Conservation (phyloP, 2,113 vertebrate genomes). For the Hoplias malabaricus region DNA sequence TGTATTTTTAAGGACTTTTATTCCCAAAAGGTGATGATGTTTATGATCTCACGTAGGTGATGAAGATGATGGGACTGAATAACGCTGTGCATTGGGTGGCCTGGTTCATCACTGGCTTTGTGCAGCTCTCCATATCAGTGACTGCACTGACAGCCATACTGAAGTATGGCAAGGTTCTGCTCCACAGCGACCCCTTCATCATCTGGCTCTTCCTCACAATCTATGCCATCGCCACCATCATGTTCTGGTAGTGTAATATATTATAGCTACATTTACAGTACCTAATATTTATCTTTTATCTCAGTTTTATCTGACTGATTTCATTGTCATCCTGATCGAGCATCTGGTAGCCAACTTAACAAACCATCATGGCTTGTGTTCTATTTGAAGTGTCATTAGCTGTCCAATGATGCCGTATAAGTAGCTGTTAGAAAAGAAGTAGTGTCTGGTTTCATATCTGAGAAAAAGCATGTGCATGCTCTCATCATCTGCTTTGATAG, state of each 20-base stretch:
- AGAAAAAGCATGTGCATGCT: no score
- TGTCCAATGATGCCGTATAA: no score
- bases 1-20: no score
- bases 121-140: slow-evolving; percentile 95
- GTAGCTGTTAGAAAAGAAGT: no score
- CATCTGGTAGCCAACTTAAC: no score
- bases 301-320: no score
- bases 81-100: slow-evolving; percentile 98
- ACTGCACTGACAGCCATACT: slow-evolving; percentile 91
- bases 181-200: slow-evolving; percentile 92
- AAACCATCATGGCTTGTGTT: no score
- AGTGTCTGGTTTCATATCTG: no score
- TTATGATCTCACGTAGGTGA: slow-evolving; percentile 76
- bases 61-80: slow-evolving; percentile 99
- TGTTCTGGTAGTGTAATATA: slow-evolving; percentile 84
- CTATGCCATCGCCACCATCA: slow-evolving; percentile 94
- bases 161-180: slow-evolving; percentile 91
- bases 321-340: no score
- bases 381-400: no score
- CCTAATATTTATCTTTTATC: neutral
- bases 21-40: neutral
- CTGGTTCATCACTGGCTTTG: slow-evolving; percentile 97
- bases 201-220: slow-evolving; percentile 97
- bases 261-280: neutral
- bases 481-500: no score